Evolutionary conservation across 2,113 vertebrate species (phyloP).

Genomic region (Hoplias malabaricus): DNA sequence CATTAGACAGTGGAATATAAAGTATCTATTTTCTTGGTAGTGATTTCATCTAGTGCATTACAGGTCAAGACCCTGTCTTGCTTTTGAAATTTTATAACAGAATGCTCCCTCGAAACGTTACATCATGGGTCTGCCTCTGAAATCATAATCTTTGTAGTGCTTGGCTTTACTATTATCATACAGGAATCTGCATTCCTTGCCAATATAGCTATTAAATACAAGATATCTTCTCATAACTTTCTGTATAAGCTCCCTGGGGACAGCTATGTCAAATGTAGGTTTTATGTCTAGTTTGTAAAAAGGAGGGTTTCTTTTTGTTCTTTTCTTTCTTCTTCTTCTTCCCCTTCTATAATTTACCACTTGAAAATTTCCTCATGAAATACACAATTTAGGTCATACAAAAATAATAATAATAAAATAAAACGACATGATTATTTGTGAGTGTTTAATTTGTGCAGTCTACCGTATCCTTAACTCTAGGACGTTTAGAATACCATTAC

Average conservation of each 20-base stretch:
- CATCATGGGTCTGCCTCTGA: conserved; percentile 44
- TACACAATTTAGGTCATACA: no score
- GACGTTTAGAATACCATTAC: no score
- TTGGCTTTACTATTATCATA: conserved; percentile 38
- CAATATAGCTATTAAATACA: conserved; percentile 46
- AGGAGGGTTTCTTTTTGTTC: no score
- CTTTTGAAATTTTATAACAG: conserved; percentile 49
- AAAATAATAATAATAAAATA: no score
- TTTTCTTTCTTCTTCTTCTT: neutral
- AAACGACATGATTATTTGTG: no score
- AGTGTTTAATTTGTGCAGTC: no score
- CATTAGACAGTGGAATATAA: conserved; percentile 59
- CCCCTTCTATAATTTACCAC: no score
- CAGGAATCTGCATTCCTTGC: conserved; percentile 46
- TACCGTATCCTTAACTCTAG: no score
- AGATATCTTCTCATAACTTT: conserved; percentile 16
- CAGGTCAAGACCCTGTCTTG: conserved; percentile 55
- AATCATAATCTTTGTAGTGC: conserved; percentile 24
- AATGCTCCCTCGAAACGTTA: conserved; percentile 54
- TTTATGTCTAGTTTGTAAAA: neutral
- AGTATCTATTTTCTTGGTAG: conserved; percentile 58
- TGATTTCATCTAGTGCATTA: conserved; percentile 65
- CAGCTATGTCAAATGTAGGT: neutral
- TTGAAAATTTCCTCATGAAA: no score
- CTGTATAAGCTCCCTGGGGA: neutral